Evolutionary conservation across 37 sponge, comb jelly and placozoan species (phyloP).

Genomic region (Aplysina aerophoba): DNA sequence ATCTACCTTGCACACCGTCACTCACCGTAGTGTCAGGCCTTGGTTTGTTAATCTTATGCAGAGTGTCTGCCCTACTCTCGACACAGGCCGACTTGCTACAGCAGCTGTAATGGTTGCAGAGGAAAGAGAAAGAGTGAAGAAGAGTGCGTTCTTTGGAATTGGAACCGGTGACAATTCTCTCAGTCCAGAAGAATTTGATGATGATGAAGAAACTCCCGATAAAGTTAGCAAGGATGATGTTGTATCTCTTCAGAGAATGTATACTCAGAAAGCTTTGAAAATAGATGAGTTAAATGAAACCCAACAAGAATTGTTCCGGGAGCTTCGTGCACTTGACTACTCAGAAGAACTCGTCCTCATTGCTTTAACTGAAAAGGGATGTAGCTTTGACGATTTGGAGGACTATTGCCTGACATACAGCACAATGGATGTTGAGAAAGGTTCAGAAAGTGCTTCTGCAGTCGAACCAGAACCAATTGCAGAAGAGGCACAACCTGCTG

Average conservation of each 20-base stretch:
- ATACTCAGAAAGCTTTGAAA: not conserved
- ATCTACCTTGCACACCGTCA: not conserved
- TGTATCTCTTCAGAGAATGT: not conserved
- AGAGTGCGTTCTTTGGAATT: no score
- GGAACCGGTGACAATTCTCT: no score
- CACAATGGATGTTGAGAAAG: not conserved
- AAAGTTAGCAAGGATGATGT: no score
- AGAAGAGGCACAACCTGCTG: no score
- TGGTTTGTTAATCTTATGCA: conserved; percentile 16
- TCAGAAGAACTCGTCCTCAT: not conserved
- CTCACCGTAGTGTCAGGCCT: no score
- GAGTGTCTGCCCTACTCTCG: not conserved
- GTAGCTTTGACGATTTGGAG: conserved; percentile 1
- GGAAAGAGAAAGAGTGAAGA: no score
- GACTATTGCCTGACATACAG: not conserved
- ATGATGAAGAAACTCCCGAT: no score
- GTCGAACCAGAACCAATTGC: no score
- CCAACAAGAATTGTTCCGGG: not conserved
- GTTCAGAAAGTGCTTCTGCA: not conserved
- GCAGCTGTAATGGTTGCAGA: no score
- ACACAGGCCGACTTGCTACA: no score
- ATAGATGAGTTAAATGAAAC: not conserved
- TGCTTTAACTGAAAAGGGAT: not conserved
- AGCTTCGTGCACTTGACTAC: not conserved
- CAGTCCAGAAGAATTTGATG: no score